These are phyloP conservation scores for Saccopteryx leptura DNA, from an alignment of 2,113 vertebrate genomes.

Conservation along the genomic window DNA sequence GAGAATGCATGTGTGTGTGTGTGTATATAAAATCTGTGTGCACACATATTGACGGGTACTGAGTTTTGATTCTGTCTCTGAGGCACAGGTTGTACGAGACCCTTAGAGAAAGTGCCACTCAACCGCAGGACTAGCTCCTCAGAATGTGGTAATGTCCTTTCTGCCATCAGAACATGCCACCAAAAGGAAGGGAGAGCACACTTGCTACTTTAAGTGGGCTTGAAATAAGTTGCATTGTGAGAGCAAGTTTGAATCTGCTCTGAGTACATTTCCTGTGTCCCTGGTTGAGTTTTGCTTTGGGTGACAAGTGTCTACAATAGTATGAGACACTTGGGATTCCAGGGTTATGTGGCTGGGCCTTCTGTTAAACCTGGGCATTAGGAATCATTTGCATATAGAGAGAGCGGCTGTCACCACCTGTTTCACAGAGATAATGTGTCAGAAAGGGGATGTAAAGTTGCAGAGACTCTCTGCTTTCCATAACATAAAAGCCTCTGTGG, in stretches of 20 bases:
- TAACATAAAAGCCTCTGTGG: conserved; percentile 56
- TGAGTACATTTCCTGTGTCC: conserved; percentile 64
- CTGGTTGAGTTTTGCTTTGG: conserved; percentile 43
- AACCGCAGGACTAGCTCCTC: background rate
- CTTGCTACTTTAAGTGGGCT: background rate
- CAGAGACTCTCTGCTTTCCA: conserved; percentile 82
- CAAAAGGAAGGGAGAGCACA: background rate
- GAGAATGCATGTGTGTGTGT: background rate
- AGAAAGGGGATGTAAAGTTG: conserved; percentile 84
- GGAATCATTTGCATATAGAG: conserved; percentile 85
- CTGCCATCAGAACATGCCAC: background rate
- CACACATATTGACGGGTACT: background rate
- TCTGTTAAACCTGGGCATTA: conserved; percentile 79
- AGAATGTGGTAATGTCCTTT: background rate
- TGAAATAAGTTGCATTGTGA: background rate
- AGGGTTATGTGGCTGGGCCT: conserved; percentile 61
- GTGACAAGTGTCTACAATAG: conserved; percentile 59
- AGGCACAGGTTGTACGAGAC: background rate
- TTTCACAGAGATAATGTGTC: conserved; percentile 87
- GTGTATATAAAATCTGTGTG: background rate
- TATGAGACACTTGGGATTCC: conserved; percentile 65
- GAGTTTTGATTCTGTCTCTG: background rate
- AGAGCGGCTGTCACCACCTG: conserved; percentile 84
- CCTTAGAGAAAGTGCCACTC: background rate
- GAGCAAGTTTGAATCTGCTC: background rate